Base-by-base conservation (phyloP, 2,797 vertebrate genomes). In the Lateolabrax maculatus region DNA sequence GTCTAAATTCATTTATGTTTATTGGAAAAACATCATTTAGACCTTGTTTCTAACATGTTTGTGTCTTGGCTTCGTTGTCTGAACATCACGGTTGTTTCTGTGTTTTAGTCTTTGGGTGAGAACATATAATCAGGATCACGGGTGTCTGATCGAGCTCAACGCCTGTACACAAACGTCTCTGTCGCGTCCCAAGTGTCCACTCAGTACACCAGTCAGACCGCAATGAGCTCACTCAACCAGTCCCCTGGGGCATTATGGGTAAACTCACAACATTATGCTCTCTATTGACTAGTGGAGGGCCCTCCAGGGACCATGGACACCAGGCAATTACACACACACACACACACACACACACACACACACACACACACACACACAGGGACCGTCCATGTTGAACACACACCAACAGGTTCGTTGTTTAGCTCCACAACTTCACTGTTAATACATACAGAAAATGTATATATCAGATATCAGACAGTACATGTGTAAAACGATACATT, bases 191-290 rank as follows among this genome's bases (percentile, higher is more conserved):
- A 15, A 36, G 78, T 75, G 82, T 78, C 70, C 81, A 79, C 80
- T 84, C 75, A 79, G 36, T 31, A 6, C 41, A 76, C 60, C 77
- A 77, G 75, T 68, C 64, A 80, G 67, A 84, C 79, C 12, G 3
- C 72, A 78, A 80, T 88, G 78, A 85, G 79, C 78, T 85, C 83
- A 79, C 29, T 87, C 56, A 37, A 41, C 69, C 10, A 15, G 8
- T 63, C 79, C 87, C 81, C 84, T n/a, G 57, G 71, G 85, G 80
- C 80, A 81, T 87, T 78, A 48, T 81, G 88, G 79, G 65, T 85
- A 90, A 87, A 87, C 79, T 81, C 68, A 75, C 79, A 77, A 29
- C 81, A 89, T 82, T 84, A 85, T 78, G 69, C 56, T 81, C 61
- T 84, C 67, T 83, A 80, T 86, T 84, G 86, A 90, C 69, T 23